These are phyloP conservation scores for Hyles euphorbiae DNA, from an alignment of 1,140 invertebrate genomes.

Conservation along the genomic window DNA sequence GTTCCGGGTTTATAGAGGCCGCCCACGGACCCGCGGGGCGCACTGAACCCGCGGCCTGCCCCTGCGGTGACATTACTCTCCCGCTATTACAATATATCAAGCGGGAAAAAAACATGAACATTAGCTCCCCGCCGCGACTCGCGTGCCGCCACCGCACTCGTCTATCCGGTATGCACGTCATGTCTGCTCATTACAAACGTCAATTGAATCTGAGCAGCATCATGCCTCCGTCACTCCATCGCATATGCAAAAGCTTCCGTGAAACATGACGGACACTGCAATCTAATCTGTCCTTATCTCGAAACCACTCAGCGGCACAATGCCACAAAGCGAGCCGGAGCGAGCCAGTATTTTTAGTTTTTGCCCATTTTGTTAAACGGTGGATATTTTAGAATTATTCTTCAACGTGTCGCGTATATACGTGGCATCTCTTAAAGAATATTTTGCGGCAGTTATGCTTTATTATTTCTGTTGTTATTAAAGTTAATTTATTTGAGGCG, in stretches of 20 bases:
- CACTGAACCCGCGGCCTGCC: neutral
- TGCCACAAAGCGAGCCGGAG: slow-evolving; percentile 3
- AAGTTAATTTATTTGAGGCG: slow-evolving; percentile 42
- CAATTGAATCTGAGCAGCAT: slow-evolving; percentile 51
- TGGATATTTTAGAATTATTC: neutral
- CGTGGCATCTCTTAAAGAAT: neutral
- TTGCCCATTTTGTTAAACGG: slow-evolving; percentile 4
- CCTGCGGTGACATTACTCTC: slow-evolving; percentile 51
- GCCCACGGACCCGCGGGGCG: slow-evolving; percentile 39
- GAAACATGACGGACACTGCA: slow-evolving; percentile 35
- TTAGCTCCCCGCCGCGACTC: slow-evolving; percentile 48
- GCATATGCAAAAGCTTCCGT: slow-evolving; percentile 54
- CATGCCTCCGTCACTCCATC: slow-evolving; percentile 22
- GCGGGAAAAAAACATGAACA: slow-evolving; percentile 44
- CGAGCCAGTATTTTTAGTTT: slow-evolving; percentile 1
- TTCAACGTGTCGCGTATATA: neutral
- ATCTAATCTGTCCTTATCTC: slow-evolving; percentile 32
- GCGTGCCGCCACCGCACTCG: slow-evolving; percentile 53
- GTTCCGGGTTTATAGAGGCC: slow-evolving; percentile 24
- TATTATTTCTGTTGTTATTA: slow-evolving; percentile 1
- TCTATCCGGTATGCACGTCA: slow-evolving; percentile 40
- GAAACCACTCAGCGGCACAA: slow-evolving; percentile 28
- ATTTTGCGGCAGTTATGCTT: neutral
- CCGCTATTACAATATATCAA: slow-evolving; percentile 64
- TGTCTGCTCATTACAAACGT: slow-evolving; percentile 41